Evolutionary conservation across 2,888 invertebrate genomes (phyloP), one percentile per base, ranked within the genome.

Genomic region (Drosophila affinis): DNA sequence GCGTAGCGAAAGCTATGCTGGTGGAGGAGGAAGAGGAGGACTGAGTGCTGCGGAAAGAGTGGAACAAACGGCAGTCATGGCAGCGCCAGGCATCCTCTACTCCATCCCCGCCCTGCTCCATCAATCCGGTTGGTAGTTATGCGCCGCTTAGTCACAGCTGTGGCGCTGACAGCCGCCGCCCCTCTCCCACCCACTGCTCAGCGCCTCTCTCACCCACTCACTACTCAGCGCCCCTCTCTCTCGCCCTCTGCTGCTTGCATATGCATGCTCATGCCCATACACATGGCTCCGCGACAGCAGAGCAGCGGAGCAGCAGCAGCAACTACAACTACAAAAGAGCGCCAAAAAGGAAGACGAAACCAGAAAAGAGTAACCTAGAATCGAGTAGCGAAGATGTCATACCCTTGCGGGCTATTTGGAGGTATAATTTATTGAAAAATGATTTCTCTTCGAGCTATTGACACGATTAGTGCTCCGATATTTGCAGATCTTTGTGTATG

Each of bases 141-240:
- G 83, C 88, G 83, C 88, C 88, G 82, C 83, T 83, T 83, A 87
- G 88, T 87, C 83, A 83, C 83, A 84, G 88, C 80, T 87, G 83
- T 80, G 83, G 73, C 87, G 82, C 81, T 82, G 87, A 83, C 82
- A 83, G 72, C 27, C 18, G 21, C 34, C 21, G 24, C 5, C 24
- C n/a, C 29, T 32, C 45, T 32, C 48, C 12, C 62, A 48, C 10
- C 45, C 47, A 18, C 9, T 55, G 45, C 61, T 65, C 62, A 39
- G 14, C 39, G 39, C 7, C 27, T 39, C 39, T 39, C 29, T 39
- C 45, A 32, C 48, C 29, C 62, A 48, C 10, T 39, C 47, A 18
- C 12, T 55, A 49, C 61, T 65, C 62, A 29, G 14, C n/a, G 39
- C 3, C 21, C 21, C 21, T 14, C 14, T 39, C 14, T 0, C n/a